Base-by-base conservation (phyloP, 1,140 invertebrate species). In the Monomorium pharaonis region DNA sequence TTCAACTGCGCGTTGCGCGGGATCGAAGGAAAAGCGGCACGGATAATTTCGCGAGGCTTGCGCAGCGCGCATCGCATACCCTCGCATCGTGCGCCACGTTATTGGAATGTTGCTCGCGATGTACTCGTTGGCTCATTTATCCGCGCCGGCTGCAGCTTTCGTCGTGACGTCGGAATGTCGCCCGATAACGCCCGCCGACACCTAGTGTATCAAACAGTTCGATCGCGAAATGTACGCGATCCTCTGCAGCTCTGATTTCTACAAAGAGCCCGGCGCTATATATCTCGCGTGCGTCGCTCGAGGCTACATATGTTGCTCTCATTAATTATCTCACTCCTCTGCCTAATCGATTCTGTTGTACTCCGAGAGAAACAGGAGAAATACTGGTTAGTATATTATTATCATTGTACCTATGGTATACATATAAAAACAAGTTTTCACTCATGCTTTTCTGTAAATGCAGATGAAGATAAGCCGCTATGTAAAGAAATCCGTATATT, bases 51-150 rank as follows among this genome's bases (percentile, higher is more conserved):
- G 56, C 21, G 21, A 27, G 49, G 33, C 42, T 51, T n/a, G n/a
- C 21, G 18, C 42, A 14, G 33, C 37, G 67, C 33, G 33, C 30
- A 12, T 54, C 24, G 54, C 18, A 16, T 9, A 67, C 42, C 69
- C 47, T 30, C 44, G 54, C 33, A 37, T 65, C 54, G 21, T 3
- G 44, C 47, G 44, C 47, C 5, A 21, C 21, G 24, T 62, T 70
- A 44, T 67, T 33, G 78, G 65, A 65, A 63, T 65, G 78, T 62
- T 77, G 49, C 49, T 33, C 49, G 69, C 54, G 42, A 75, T 60
- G 27, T 77, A 80, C 69, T 86, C 27, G 1, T 16, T 18, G n/a
- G 14, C 70, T 88, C 85, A 86, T 89, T 77, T 80, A 86, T 62
- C 86, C 49, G 49, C 51, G 30, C 24, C 7, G 9, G 33, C 12